Evolutionary conservation across 2,888 invertebrate species (phyloP).

Genomic region (Patella depressa): DNA sequence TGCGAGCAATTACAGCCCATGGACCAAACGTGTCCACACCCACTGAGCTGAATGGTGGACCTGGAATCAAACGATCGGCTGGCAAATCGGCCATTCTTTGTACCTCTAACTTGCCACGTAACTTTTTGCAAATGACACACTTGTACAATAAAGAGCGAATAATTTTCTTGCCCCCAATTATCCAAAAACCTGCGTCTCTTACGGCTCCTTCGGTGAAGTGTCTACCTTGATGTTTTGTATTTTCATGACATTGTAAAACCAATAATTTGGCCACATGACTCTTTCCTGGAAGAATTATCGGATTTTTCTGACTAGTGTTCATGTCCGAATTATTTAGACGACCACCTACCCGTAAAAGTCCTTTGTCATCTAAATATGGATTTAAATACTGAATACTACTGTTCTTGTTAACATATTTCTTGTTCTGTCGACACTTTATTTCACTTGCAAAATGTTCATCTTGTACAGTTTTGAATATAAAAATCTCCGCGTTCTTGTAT

Average conservation of each 20-base stretch:
- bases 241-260: constrained; percentile 28
- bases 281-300: neutral
- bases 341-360: constrained; percentile 13
- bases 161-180: constrained; percentile 25
- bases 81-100: constrained; percentile 42
- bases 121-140: constrained; percentile 32
- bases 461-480: too few species aligned
- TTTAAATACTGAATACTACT: too few species aligned
- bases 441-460: too few species aligned
- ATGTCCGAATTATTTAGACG: neutral
- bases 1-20: constrained; percentile 30
- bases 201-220: constrained; percentile 36
- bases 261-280: constrained; percentile 30
- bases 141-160: constrained; percentile 24
- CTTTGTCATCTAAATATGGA: too few species aligned
- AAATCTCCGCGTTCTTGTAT: too few species aligned
- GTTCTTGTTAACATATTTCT: too few species aligned
- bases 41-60: constrained; percentile 38
- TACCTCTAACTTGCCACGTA: constrained; percentile 18
- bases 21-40: constrained; percentile 38
- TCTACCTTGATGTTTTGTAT: constrained; percentile 24
- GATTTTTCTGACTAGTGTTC: too few species aligned
- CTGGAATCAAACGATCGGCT: constrained; percentile 24
- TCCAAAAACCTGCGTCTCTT: constrained; percentile 30
- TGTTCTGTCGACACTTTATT: too few species aligned